These are phyloP conservation scores for Arvicanthis niloticus DNA, from an alignment of 2,113 vertebrate species.

Conservation along the genomic window DNA sequence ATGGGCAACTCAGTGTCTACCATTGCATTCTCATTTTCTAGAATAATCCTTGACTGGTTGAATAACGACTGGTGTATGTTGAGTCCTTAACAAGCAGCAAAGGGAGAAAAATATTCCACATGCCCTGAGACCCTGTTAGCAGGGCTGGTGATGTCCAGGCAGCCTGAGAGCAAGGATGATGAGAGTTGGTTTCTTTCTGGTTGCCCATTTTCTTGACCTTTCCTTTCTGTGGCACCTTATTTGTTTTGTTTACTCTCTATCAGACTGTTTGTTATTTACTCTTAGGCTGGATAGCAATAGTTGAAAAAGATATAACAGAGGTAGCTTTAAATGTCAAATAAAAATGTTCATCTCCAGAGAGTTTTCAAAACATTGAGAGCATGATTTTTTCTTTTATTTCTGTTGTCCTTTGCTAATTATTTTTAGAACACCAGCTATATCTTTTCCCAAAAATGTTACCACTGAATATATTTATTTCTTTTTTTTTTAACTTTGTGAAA, in stretches of 20 bases:
- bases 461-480: not conserved
- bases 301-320: slow-evolving; percentile 46
- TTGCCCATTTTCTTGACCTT: not conserved
- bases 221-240: not conserved
- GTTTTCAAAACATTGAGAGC: slow-evolving; percentile 33
- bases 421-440: slow-evolving; percentile 30
- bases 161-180: not conserved
- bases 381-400: slow-evolving; percentile 41
- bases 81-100: not conserved
- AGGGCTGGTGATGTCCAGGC: not conserved
- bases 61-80: not conserved
- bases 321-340: slow-evolving; percentile 62
- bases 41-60: not conserved
- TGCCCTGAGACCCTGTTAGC: not conserved
- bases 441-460: not conserved
- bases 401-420: slow-evolving; percentile 44
- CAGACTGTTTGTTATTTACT: slow-evolving; percentile 43
- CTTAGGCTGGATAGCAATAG: not conserved
- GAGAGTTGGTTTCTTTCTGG: not conserved
- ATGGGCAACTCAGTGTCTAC: not conserved
- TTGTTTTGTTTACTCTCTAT: slow-evolving; percentile 20
- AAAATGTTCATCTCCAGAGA: slow-evolving; percentile 45
- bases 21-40: not conserved
- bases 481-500: slow-evolving; percentile 50
- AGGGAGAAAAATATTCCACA: not conserved